phyloP scores from a whole-genome alignment of 1,140 invertebrate genomes.

The Drosophila ficusphila region DNA sequence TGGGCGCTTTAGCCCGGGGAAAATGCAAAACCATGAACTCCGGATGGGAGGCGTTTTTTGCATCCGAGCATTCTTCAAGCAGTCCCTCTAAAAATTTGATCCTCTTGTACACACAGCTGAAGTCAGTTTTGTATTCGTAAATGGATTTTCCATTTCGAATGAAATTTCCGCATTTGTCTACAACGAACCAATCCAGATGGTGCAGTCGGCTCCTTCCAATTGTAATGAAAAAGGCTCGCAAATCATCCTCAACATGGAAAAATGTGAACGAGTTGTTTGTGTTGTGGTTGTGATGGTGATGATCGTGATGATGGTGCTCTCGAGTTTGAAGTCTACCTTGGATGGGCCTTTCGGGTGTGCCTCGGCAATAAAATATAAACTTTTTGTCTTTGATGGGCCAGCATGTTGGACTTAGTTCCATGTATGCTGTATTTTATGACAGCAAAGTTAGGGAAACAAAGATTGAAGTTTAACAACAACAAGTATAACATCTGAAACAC shows the following conservation, averaged over 20 bases:
- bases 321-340: neutral
- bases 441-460: neutral
- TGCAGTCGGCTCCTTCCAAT: neutral
- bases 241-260: neutral
- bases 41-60: neutral
- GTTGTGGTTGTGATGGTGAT: too few species aligned
- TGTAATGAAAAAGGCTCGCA: neutral
- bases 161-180: neutral
- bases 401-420: neutral
- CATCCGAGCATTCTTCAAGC: neutral
- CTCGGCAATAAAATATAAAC: neutral
- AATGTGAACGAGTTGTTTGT: neutral
- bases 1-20: neutral
- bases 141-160: neutral
- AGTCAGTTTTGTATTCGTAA: neutral
- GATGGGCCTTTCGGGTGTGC: neutral
- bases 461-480: too few species aligned
- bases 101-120: neutral
- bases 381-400: neutral
- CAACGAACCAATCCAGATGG: neutral
- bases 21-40: neutral
- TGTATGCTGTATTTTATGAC: neutral
- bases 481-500: too few species aligned
- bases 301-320: neutral
- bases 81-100: neutral